Evolutionary conservation across 1,140 invertebrate genomes (phyloP).

Genomic region (Cataglyphis hispanica): DNA sequence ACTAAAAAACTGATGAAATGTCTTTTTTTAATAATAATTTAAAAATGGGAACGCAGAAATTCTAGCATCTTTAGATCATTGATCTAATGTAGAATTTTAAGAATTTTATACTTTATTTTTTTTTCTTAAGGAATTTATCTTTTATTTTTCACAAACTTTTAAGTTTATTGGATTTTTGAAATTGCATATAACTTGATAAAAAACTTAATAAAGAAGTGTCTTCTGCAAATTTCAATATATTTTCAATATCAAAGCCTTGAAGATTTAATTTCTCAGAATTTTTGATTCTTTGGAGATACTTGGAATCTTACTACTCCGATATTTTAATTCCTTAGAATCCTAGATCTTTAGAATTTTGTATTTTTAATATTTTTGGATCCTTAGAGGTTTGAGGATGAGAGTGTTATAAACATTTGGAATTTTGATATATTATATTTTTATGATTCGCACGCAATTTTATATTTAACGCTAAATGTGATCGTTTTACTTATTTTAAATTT

Average conservation of each 20-base stretch:
- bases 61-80: not conserved
- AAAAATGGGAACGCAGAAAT: not conserved
- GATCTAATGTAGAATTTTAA: not conserved
- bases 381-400: not conserved
- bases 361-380: conserved; percentile 25
- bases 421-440: not conserved
- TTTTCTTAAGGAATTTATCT: too few relatives aligned
- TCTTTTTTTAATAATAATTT: too few relatives aligned
- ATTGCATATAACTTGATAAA: not conserved
- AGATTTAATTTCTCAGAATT: conserved; percentile 24
- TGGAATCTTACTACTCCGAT: conserved; percentile 19
- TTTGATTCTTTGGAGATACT: conserved; percentile 50
- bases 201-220: not conserved
- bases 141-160: not conserved
- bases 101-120: too few relatives aligned
- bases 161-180: not conserved
- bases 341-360: conserved; percentile 37
- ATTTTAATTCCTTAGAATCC: conserved; percentile 31
- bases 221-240: not conserved
- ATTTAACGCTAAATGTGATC: not conserved
- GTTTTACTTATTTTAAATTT: not conserved
- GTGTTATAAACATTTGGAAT: not conserved
- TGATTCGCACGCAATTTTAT: not conserved
- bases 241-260: not conserved
- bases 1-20: too few relatives aligned